phyloP scores from a whole-genome alignment of 2,888 invertebrate species.

The Apodemia duryi region DNA sequence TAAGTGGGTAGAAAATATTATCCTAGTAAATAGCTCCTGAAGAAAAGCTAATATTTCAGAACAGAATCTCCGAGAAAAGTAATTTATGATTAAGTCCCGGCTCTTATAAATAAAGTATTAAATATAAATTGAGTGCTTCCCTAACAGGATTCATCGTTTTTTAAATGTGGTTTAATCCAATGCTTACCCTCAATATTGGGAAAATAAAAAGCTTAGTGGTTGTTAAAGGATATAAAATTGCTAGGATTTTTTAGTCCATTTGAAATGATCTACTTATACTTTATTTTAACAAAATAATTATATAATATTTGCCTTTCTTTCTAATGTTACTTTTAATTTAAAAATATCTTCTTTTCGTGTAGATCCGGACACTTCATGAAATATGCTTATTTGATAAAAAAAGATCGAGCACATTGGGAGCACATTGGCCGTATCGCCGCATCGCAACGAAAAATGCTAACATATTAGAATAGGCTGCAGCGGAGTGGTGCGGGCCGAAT shows the following conservation, averaged over 20 bases:
- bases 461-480: too few species aligned
- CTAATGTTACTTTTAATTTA: too few species aligned
- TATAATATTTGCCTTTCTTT: too few species aligned
- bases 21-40: background rate
- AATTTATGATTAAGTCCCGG: slow-evolving; percentile 13
- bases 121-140: slow-evolving; percentile 10
- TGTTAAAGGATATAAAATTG: slow-evolving; percentile 6
- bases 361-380: too few species aligned
- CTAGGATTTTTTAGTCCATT: background rate
- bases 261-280: background rate
- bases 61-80: background rate
- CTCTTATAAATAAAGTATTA: slow-evolving; percentile 13
- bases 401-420: too few species aligned
- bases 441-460: too few species aligned
- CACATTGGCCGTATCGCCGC: too few species aligned
- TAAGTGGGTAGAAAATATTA: background rate
- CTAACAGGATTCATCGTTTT: slow-evolving; percentile 8
- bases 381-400: too few species aligned
- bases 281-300: too few species aligned
- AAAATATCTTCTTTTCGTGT: too few species aligned
- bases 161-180: background rate
- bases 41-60: slow-evolving; percentile 13
- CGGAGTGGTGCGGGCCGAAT: too few species aligned
- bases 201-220: slow-evolving; percentile 9
- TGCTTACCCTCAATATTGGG: slow-evolving; percentile 6